These are phyloP conservation scores for Leptinotarsa rubiginosa DNA, from an alignment of 2,888 invertebrate species.

Conservation along the genomic window DNA sequence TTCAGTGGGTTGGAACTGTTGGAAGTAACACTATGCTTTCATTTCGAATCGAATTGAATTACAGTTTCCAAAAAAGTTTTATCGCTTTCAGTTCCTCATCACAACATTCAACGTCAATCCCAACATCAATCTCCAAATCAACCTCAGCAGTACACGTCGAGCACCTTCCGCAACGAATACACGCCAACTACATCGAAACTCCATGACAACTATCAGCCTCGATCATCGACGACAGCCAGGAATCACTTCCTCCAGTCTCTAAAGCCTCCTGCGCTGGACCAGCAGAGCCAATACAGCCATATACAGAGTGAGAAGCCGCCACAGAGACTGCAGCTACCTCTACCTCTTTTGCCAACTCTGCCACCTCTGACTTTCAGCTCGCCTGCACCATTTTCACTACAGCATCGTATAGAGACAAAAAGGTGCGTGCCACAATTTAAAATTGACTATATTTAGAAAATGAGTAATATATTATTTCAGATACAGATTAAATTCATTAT, in stretches of 20 bases:
- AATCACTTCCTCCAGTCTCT: constrained; percentile 44
- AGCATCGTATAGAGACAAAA: constrained; percentile 61
- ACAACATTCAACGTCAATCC: constrained; percentile 29
- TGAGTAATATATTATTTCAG: too few relatives aligned
- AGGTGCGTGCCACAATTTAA: constrained; percentile 35
- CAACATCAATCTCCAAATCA: background rate
- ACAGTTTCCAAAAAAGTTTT: background rate
- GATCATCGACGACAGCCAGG: constrained; percentile 33
- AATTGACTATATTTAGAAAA: too few relatives aligned
- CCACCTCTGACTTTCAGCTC: constrained; percentile 64
- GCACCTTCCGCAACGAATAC: constrained; percentile 38
- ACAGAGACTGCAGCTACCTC: constrained; percentile 59
- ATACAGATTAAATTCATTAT: too few relatives aligned
- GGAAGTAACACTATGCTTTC: too few relatives aligned
- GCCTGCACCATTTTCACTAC: constrained; percentile 63
- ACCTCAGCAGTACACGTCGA: constrained; percentile 39
- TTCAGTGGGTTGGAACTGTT: too few relatives aligned
- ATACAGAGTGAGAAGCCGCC: constrained; percentile 59
- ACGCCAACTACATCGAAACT: constrained; percentile 31
- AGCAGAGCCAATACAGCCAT: constrained; percentile 49
- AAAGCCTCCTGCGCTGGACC: constrained; percentile 46
- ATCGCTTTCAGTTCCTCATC: constrained; percentile 35
- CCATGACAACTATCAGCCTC: constrained; percentile 32
- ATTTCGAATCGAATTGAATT: background rate
- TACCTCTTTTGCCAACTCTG: constrained; percentile 61